phyloP scores from a whole-genome alignment of 2,113 vertebrate species.

The Coturnix japonica region DNA sequence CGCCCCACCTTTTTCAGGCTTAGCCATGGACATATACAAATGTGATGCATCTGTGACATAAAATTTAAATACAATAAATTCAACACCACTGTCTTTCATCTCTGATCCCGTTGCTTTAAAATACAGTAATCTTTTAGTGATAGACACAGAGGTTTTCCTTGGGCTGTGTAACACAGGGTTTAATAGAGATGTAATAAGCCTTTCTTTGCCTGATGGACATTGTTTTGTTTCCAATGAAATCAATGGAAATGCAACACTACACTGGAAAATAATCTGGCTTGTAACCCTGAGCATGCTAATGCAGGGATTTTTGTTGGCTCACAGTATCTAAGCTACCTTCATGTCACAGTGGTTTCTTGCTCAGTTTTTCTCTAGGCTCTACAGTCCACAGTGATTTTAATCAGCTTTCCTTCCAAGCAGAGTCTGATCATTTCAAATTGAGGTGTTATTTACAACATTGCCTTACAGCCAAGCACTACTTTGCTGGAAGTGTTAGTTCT shows the following conservation, averaged over 20 bases:
- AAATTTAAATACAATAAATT: not conserved
- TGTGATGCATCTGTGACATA: not conserved
- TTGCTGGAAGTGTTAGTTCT: conserved; percentile 60
- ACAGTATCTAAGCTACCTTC: conserved; percentile 11
- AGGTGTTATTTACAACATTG: conserved; percentile 61
- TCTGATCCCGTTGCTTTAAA: not conserved
- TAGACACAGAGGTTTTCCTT: not conserved
- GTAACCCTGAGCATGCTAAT: not conserved
- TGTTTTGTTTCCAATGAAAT: not conserved
- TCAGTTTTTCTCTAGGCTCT: conserved; percentile 33
- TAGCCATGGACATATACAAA: not conserved
- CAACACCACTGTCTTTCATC: not conserved
- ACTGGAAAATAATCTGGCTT: not conserved
- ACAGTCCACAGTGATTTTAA: conserved; percentile 21
- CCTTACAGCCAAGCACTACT: conserved; percentile 34
- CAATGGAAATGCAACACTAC: not conserved
- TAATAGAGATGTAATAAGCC: not conserved
- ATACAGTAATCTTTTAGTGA: not conserved
- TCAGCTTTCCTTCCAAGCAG: conserved; percentile 48
- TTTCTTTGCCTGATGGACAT: not conserved
- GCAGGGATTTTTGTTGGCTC: not conserved
- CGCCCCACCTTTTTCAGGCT: not conserved
- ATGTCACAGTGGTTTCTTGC: conserved; percentile 9
- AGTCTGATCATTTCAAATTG: conserved; percentile 51
- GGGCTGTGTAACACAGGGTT: not conserved